Percentiles rank a stretch among this genome's conserved stretches.
phyloP scores from a whole-genome alignment of 2,888 invertebrate genomes.

The Cordilura impudica region DNA sequence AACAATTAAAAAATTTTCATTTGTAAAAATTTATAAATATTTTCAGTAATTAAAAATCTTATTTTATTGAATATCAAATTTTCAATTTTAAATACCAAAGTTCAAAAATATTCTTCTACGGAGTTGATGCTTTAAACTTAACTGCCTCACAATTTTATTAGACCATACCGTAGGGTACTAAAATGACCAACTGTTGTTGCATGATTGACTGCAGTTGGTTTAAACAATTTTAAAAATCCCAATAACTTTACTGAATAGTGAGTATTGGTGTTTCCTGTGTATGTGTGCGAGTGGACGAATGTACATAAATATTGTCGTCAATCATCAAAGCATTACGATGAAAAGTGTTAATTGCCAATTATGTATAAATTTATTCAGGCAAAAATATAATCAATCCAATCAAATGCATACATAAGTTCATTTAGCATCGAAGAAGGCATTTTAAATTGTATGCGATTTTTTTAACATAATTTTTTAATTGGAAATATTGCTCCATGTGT shows the following conservation, averaged over 20 bases:
- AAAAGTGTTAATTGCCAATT: slow-evolving; percentile 75
- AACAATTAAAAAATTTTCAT: too few relatives aligned
- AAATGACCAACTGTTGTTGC: slow-evolving; percentile 51
- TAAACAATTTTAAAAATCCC: slow-evolving; percentile 23
- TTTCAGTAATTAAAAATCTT: too few relatives aligned
- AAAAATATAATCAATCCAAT: slow-evolving; percentile 74
- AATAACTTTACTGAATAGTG: slow-evolving; percentile 8
- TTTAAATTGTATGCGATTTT: slow-evolving; percentile 19
- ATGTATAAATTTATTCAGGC: slow-evolving; percentile 74
- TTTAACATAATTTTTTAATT: not conserved
- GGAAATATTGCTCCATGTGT: slow-evolving; percentile 40
- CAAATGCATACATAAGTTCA: slow-evolving; percentile 45
- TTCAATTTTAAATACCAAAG: too few relatives aligned
- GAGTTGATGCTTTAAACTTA: too few relatives aligned
- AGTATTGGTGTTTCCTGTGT: slow-evolving; percentile 19
- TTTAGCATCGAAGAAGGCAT: slow-evolving; percentile 8
- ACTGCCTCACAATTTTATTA: too few relatives aligned
- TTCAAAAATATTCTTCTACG: too few relatives aligned
- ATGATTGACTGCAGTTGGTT: slow-evolving; percentile 59
- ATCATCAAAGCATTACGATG: slow-evolving; percentile 66
- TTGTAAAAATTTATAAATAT: too few relatives aligned
- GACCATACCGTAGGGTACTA: not conserved
- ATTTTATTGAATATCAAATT: too few relatives aligned
- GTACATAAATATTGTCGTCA: slow-evolving; percentile 51
- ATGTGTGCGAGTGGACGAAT: not conserved